Evolutionary conservation across 2,888 invertebrate genomes (phyloP), one percentile per base, ranked within the genome.

Genomic region (Actias luna): DNA sequence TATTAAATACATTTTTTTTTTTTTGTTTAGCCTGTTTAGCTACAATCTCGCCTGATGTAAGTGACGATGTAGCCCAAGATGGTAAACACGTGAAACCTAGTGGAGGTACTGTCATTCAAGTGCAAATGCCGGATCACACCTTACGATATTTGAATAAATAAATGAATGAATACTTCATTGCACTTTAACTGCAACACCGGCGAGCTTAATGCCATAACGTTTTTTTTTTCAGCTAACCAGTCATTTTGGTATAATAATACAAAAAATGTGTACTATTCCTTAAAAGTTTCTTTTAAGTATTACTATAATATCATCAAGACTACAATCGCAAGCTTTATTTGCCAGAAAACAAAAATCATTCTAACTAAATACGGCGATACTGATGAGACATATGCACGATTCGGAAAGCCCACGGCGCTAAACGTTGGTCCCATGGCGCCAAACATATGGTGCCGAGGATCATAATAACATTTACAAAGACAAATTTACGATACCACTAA

Each of bases 371-470:
- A 25, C 10, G 46, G 3, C 25, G 46, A 50, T 50, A 50, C 22
- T 50, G 12, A 29, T 14, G 29, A 55, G 55, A 55, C 55, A 55
- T 55, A n/a, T 55, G 55, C 29, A 29, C 29, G 55, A 55, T 55
- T 55, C 29, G 29, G 52, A 29, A 16, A 55, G 55, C 29, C 5
- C 29, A 29, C 25, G 57, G 33, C 61, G 31, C 52, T 58, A 62
- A 31, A 22, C 57, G 29, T 83, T 83, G 83, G 82, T 78, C 75
- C 78, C 79, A 76, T 83, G 91, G 91, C 91, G 91, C 90, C 91
- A 81, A 83, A 76, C 90, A 88, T 78, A 88, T 88, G 89, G 79
- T 77, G 81, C 75, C 80, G 76, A 77, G 59, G 42, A 42, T 18
- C 31, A 27, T 33, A 42, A 46, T 55, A 55, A 55, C 55, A 29